Conservation (phyloP, 2,113 vertebrate species). For the Gobiocypris rarus region DNA sequence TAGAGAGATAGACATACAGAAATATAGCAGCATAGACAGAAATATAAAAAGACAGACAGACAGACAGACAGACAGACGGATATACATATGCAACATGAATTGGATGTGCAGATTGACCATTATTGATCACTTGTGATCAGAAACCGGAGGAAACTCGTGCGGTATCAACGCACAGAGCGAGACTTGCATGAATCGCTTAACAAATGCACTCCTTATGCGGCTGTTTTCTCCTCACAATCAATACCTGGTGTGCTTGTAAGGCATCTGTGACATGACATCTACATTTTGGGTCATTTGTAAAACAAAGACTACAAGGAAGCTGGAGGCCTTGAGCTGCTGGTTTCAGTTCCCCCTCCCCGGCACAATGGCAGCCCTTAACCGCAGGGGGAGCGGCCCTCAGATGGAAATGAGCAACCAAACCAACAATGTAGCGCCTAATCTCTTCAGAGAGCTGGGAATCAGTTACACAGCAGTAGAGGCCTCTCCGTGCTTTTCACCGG, state of each 20-base stretch:
- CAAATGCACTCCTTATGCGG: conserved; percentile 60
- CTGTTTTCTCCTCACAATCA: conserved; percentile 65
- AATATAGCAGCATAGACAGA: no score
- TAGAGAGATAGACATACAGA: no score
- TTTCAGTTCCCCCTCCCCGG: conserved; percentile 62
- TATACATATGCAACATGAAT: no score
- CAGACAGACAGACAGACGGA: not conserved
- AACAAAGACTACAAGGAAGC: conserved; percentile 82
- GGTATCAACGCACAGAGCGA: not conserved
- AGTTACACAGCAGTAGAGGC: conserved; percentile 82
- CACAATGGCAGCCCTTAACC: conserved; percentile 73
- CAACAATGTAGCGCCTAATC: conserved; percentile 83
- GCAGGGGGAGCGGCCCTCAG: conserved; percentile 77
- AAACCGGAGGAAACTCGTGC: not conserved
- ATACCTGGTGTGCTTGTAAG: conserved; percentile 78
- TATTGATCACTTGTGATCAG: not conserved
- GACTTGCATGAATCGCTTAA: conserved; percentile 27
- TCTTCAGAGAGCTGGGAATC: conserved; percentile 82
- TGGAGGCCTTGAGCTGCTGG: conserved; percentile 71
- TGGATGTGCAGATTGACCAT: not conserved
- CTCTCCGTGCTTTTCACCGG: conserved; percentile 75
- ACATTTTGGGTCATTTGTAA: conserved; percentile 83
- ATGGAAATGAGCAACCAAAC: conserved; percentile 85
- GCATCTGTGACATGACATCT: conserved; percentile 84
- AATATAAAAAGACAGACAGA: no score